Conservation (phyloP, 1,140 invertebrate genomes). For the Drosophila dunni region DNA sequence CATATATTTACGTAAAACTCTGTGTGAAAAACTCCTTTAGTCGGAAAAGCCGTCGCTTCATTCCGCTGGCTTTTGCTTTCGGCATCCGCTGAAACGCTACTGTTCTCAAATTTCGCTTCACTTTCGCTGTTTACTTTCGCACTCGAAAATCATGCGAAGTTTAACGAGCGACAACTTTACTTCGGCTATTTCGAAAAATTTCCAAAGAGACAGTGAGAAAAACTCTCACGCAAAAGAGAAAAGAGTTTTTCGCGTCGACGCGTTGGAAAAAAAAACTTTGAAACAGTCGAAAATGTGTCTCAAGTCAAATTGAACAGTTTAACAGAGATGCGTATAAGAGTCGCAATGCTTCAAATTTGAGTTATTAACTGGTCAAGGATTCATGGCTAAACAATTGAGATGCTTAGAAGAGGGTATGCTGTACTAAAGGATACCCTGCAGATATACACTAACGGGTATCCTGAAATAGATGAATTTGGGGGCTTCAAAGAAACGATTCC, state of each 20-base stretch:
- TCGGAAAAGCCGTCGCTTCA: background rate
- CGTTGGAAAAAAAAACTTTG: conserved; percentile 4
- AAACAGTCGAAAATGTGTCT: conserved; percentile 22
- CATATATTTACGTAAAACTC: conserved; percentile 10
- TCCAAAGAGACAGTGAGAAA: background rate
- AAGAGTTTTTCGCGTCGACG: conserved; percentile 21
- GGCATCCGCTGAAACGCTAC: conserved; percentile 64
- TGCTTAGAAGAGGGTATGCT: background rate
- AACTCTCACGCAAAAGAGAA: background rate
- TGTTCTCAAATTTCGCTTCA: conserved; percentile 26
- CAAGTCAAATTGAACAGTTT: conserved; percentile 11
- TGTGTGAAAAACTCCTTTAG: background rate
- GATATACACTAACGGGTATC: too few relatives aligned
- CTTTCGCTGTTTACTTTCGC: conserved; percentile 48
- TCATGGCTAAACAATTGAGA: background rate
- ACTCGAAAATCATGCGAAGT: conserved; percentile 19
- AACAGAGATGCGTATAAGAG: conserved; percentile 13
- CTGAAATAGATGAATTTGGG: too few relatives aligned
- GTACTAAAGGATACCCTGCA: background rate
- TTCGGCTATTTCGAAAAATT: conserved; percentile 9
- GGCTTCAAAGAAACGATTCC: too few relatives aligned
- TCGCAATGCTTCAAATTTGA: background rate
- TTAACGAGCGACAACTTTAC: conserved; percentile 13
- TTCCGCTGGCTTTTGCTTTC: conserved; percentile 48
- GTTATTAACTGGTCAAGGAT: background rate